phyloP scores from a whole-genome alignment of 2,888 invertebrate species.

The Periphyllus acericola region DNA sequence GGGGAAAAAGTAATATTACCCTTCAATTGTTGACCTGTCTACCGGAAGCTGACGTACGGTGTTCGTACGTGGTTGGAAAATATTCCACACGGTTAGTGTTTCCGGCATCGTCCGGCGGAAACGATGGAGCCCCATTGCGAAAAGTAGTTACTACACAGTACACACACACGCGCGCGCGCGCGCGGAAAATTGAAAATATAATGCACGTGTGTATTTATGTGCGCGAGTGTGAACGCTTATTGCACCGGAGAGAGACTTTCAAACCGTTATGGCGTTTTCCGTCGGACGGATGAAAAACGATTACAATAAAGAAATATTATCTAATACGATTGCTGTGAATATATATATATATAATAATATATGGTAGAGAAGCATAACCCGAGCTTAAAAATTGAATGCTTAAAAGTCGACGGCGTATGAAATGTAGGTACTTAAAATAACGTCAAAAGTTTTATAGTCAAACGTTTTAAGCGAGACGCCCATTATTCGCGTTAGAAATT shows the following conservation, averaged over 20 bases:
- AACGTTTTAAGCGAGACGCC: no score
- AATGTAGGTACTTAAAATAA: no score
- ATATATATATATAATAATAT: no score
- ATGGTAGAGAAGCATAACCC: no score
- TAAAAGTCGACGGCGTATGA: no score
- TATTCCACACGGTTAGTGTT: conserved; percentile 40
- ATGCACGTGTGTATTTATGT: not conserved
- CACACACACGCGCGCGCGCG: not conserved
- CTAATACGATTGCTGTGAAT: no score
- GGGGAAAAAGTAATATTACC: conserved; percentile 32
- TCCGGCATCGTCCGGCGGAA: conserved; percentile 44
- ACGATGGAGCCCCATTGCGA: not conserved
- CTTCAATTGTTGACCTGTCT: conserved; percentile 52
- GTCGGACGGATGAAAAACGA: not conserved
- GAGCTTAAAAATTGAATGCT: no score
- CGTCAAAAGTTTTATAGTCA: no score
- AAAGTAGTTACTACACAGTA: conserved; percentile 39
- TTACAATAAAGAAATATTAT: not conserved
- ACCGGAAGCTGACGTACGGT: conserved; percentile 35
- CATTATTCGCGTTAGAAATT: no score
- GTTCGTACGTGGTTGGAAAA: conserved; percentile 39
- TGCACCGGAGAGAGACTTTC: not conserved
- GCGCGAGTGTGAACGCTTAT: not conserved
- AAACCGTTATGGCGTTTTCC: not conserved
- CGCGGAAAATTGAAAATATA: conserved; percentile 52